Evolutionary conservation across 2,888 invertebrate genomes (phyloP).

Genomic region (Tipula confusa): DNA sequence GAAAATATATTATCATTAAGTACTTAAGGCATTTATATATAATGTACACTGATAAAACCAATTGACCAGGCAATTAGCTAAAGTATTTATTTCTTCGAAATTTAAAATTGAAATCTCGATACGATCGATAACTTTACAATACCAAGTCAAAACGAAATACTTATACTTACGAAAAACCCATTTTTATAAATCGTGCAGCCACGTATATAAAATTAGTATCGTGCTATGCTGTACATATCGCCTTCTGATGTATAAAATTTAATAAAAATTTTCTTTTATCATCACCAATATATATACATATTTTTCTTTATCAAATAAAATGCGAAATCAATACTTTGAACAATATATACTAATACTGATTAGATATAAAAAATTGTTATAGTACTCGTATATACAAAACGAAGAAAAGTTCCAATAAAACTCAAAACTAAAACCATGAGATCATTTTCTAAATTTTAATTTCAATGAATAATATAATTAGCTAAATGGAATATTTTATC

Average conservation of each 20-base stretch:
- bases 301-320: background rate
- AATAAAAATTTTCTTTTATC: background rate
- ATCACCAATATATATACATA: background rate
- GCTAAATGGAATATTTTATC: conserved; percentile 8
- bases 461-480: conserved; percentile 20
- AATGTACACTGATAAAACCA: background rate
- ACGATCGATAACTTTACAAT: background rate
- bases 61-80: background rate
- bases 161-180: background rate
- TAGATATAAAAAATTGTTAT: background rate
- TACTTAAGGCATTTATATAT: background rate
- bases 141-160: background rate
- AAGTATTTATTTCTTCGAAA: background rate
- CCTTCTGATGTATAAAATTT: background rate
- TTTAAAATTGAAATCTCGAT: background rate
- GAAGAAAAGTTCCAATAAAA: background rate
- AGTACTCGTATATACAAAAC: background rate
- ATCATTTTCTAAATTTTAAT: conserved; percentile 12
- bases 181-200: background rate
- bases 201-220: background rate
- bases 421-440: background rate
- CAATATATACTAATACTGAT: background rate
- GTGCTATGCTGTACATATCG: background rate
- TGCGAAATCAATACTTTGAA: background rate
- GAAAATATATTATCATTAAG: background rate